phyloP scores from a whole-genome alignment of 2,888 invertebrate species.

The Ophonus ardosiacus region DNA sequence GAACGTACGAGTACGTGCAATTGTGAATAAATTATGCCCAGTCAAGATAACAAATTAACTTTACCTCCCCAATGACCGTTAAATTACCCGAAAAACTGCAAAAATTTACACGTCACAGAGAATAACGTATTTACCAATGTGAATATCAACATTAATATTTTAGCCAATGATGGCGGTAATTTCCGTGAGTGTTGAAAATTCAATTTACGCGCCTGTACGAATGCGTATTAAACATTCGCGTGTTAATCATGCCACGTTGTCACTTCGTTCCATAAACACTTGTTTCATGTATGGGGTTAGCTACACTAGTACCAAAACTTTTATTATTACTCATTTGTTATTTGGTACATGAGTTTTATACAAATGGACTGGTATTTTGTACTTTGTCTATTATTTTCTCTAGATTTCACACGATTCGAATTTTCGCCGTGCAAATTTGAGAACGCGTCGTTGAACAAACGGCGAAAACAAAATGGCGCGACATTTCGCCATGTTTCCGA shows the following conservation, averaged over 20 bases:
- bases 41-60: neutral
- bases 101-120: constrained; percentile 26
- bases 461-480: no score
- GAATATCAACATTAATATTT: constrained; percentile 43
- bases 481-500: no score
- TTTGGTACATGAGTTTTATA: constrained; percentile 27
- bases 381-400: neutral
- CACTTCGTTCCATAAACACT: constrained; percentile 17
- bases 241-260: neutral
- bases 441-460: no score
- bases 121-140: constrained; percentile 13
- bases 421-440: no score
- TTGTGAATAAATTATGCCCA: neutral
- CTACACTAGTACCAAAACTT: constrained; percentile 21
- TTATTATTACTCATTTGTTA: constrained; percentile 33
- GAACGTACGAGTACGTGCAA: neutral
- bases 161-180: constrained; percentile 26
- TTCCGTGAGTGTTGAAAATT: constrained; percentile 11
- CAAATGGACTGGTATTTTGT: neutral
- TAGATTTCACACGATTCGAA: neutral
- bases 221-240: neutral
- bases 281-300: constrained; percentile 21
- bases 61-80: neutral
- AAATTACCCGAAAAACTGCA: constrained; percentile 8
- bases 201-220: constrained; percentile 20